Conservation (phyloP, 2,113 vertebrate genomes). For the Tylochromis polylepis region DNA sequence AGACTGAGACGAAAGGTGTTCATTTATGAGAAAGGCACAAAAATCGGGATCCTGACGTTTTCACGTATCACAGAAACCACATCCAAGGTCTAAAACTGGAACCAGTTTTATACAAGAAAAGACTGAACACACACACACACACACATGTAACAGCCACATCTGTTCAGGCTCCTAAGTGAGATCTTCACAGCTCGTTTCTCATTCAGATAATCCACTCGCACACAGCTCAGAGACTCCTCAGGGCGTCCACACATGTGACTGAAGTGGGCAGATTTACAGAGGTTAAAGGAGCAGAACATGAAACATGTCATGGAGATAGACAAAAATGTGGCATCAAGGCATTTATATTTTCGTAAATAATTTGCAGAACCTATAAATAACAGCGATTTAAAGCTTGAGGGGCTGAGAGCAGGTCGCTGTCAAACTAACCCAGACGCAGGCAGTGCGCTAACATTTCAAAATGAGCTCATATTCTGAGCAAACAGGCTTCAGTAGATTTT, state of each 20-base stretch:
- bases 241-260: fast-evolving
- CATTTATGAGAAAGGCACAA: not conserved
- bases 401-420: fast-evolving
- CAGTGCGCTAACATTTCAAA: fast-evolving
- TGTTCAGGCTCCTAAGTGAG: not conserved
- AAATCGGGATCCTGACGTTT: not conserved
- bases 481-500: not conserved
- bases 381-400: not conserved
- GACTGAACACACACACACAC: not conserved
- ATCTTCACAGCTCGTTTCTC: slow-evolving; percentile 23
- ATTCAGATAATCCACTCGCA: not conserved
- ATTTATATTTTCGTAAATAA: too few relatives aligned
- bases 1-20: not conserved
- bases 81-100: not conserved
- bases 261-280: not conserved
- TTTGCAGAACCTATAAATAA: too few relatives aligned
- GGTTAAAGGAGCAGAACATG: not conserved
- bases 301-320: not conserved
- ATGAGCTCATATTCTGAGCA: not conserved
- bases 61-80: too few relatives aligned
- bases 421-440: not conserved
- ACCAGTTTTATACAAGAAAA: not conserved
- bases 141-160: not conserved
- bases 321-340: not conserved
- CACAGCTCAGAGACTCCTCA: not conserved